Evolutionary conservation across 2,888 invertebrate genomes (phyloP).

Genomic region (Campoletis raptor): DNA sequence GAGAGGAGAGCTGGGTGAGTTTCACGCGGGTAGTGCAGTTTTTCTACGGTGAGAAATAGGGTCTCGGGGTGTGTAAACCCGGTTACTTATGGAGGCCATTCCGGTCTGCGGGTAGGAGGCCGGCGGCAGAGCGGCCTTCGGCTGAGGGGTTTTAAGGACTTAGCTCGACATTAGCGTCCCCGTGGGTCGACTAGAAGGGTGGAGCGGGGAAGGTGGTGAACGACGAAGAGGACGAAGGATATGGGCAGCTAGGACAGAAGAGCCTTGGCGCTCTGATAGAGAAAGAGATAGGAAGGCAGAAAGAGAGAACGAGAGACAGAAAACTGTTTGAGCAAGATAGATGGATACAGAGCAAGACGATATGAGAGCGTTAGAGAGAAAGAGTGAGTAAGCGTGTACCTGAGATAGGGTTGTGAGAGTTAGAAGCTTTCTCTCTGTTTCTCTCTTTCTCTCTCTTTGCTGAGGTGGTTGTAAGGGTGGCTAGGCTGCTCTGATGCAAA

Average conservation of each 20-base stretch:
- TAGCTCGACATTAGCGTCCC: conserved; percentile 84
- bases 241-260: conserved; percentile 64
- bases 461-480: conserved; percentile 63
- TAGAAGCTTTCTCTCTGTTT: conserved; percentile 36
- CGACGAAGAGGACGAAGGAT: conserved; percentile 68
- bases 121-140: conserved; percentile 74
- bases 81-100: conserved; percentile 85
- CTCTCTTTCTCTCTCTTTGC: conserved; percentile 35
- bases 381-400: conserved; percentile 63
- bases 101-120: conserved; percentile 80
- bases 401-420: conserved; percentile 60
- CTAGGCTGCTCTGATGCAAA: conserved; percentile 60
- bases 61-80: conserved; percentile 84
- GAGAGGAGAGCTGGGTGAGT: conserved; percentile 50
- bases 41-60: conserved; percentile 84
- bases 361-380: conserved; percentile 49
- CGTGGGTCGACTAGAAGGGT: conserved; percentile 74
- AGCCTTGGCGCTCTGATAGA: conserved; percentile 63
- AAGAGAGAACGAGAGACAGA: conserved; percentile 49
- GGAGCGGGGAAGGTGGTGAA: conserved; percentile 64
- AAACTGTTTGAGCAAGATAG: conserved; percentile 57
- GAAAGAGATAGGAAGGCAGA: too few species aligned
- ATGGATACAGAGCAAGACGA: conserved; percentile 58
- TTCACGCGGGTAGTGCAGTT: conserved; percentile 78
- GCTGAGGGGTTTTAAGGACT: conserved; percentile 84